Percentiles rank a stretch among this genome's conserved stretches.
Evolutionary conservation across 2,888 invertebrate genomes (phyloP).

Genomic region (Callyntrura guangdongensis): DNA sequence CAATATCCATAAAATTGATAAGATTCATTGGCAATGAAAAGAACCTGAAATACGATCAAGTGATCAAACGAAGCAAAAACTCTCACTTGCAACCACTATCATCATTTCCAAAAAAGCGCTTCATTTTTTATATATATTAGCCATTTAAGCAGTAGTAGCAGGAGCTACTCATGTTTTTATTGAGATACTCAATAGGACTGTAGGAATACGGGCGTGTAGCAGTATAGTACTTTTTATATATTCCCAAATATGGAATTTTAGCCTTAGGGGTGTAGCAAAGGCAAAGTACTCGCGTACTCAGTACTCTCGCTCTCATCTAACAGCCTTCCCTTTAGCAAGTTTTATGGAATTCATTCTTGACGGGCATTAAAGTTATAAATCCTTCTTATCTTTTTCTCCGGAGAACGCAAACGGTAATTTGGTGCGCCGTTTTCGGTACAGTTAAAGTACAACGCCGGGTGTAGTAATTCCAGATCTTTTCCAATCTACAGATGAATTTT

Average conservation of each 20-base stretch:
- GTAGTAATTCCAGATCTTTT: not conserved
- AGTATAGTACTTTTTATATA: slow-evolving; percentile 4
- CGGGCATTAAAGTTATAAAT: slow-evolving; percentile 78
- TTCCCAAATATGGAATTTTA: slow-evolving; percentile 52
- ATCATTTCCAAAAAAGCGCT: slow-evolving; percentile 43
- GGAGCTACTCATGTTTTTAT: slow-evolving; percentile 3
- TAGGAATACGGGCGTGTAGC: not conserved
- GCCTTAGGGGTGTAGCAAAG: slow-evolving; percentile 14
- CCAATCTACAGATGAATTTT: not conserved
- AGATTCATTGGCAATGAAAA: slow-evolving; percentile 72
- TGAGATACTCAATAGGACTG: not conserved
- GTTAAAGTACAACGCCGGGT: no score
- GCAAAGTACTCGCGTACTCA: not conserved
- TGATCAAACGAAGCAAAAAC: slow-evolving; percentile 40
- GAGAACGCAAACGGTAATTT: slow-evolving; percentile 33
- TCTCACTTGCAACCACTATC: not conserved
- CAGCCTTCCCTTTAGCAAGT: slow-evolving; percentile 6
- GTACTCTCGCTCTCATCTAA: not conserved
- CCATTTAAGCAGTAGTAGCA: slow-evolving; percentile 38
- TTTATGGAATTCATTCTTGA: slow-evolving; percentile 34
- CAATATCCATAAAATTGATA: slow-evolving; percentile 73
- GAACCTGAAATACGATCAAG: slow-evolving; percentile 67
- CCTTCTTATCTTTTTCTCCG: slow-evolving; percentile 81
- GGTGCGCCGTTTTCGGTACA: not conserved
- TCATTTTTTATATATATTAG: slow-evolving; percentile 61